A percentile compares a stretch with the other conserved stretches of the same genome.
Conservation (phyloP, 2,888 invertebrate genomes). For the Conops quadrifasciatus region DNA sequence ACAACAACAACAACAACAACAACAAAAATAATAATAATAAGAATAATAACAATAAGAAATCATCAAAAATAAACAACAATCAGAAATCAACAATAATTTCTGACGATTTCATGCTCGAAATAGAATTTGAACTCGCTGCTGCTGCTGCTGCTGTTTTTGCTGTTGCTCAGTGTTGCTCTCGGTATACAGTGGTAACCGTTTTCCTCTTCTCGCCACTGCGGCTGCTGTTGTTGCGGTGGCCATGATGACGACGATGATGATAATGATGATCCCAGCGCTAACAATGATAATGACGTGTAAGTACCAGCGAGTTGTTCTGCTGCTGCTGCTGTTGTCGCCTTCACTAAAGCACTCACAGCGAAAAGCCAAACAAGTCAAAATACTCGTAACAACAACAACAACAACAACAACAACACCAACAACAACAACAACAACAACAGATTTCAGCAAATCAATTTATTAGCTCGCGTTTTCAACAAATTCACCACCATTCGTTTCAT, state of each 20-base stretch:
- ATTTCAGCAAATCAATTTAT: slow-evolving; percentile 13
- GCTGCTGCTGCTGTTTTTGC: slow-evolving; percentile 28
- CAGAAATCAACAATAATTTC: slow-evolving; percentile 31
- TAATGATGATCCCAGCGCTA: slow-evolving; percentile 11
- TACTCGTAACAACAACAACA: slow-evolving; percentile 6
- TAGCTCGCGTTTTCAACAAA: slow-evolving; percentile 8
- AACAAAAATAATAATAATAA: slow-evolving; percentile 36
- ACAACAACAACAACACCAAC: slow-evolving; percentile 21
- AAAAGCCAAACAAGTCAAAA: slow-evolving; percentile 16
- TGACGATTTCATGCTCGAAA: slow-evolving; percentile 44
- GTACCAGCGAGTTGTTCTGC: not conserved
- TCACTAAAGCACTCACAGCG: slow-evolving; percentile 4
- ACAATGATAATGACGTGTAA: not conserved
- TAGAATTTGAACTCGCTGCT: slow-evolving; percentile 42
- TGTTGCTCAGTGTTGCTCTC: slow-evolving; percentile 3
- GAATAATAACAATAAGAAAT: not conserved
- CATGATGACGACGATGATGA: slow-evolving; percentile 23
- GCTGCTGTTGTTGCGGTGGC: slow-evolving; percentile 3
- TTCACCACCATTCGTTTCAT: too few relatives aligned
- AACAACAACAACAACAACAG: slow-evolving; percentile 19
- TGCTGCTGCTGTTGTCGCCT: slow-evolving; percentile 26
- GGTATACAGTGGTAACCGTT: too few relatives aligned
- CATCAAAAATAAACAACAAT: too few relatives aligned
- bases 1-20: slow-evolving; percentile 45
- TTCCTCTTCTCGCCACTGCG: not conserved